Base-by-base conservation (phyloP, 2,113 vertebrate genomes). In the Onychostruthus taczanowskii region DNA sequence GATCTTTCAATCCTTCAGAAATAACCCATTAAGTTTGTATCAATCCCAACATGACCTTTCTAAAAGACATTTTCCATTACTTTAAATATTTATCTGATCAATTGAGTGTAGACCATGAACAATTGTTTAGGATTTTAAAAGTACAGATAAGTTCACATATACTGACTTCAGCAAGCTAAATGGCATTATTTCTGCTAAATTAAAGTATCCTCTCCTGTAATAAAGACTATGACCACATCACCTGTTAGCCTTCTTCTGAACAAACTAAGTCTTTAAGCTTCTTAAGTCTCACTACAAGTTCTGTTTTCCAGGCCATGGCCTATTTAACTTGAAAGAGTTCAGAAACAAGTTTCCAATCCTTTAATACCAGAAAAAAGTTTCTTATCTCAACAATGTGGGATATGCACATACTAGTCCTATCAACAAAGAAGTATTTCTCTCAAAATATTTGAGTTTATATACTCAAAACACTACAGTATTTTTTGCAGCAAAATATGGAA, bases 231-330 rank as follows among this genome's bases (percentile, higher is more conserved):
- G 10, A 92, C 30, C 66, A 94, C 46, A 91, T 91, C 84, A 91
- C 87, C 82, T 89, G 90, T 80, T 86, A 92, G 90, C 59, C 70
- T 67, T 59, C 89, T 69, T 82, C 64, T 85, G 72, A 77, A 85
- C 17, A 89, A 91, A 87, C 55, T 89, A 94, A 96, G 56, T 90
- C 75, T 87, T 84, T 95, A 93, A 95, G 87, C 94, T 86, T 80
- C 95, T 95, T 93, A 94, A 85, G 70, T 50, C 74, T 73, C 78
- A 50, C 75, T 69, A 49, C 21, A 85, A 78, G 82, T 87, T 85
- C 87, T 3, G 6, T 86, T 95, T 95, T 93, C 78, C 87, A 95
- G 85, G 90, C 47, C 69, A 17, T 37, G 72, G 75, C 92, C 93
- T 93, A 87, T 66, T 94, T 94, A 95, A 87, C 73, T 58, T 24